Conservation (phyloP, 2,888 invertebrate genomes). For the Pachycephus smyrnensis region DNA sequence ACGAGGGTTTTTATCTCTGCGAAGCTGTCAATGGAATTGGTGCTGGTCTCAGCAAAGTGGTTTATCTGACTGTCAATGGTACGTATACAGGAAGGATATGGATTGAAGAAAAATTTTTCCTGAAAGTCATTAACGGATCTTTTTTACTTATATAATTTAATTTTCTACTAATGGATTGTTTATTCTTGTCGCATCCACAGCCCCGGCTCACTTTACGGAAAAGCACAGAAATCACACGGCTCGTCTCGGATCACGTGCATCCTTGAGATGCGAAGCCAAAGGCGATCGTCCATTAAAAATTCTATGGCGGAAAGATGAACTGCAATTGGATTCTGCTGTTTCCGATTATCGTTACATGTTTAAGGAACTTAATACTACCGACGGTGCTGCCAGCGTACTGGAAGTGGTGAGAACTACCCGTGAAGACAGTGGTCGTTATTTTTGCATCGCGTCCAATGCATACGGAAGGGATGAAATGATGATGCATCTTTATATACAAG, state of each 20-base stretch:
- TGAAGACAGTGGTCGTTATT: constrained; percentile 89
- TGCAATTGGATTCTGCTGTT: constrained; percentile 57
- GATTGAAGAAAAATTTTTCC: constrained; percentile 7
- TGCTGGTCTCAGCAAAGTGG: constrained; percentile 91
- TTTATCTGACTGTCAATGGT: constrained; percentile 92
- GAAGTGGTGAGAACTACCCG: constrained; percentile 87
- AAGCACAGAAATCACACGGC: constrained; percentile 70
- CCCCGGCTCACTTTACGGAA: constrained; percentile 87
- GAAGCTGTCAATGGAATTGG: constrained; percentile 95
- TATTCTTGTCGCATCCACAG: constrained; percentile 63
- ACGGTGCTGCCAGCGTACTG: constrained; percentile 81
- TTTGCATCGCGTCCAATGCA: constrained; percentile 88
- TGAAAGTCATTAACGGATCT: background rate
- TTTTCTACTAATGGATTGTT: background rate
- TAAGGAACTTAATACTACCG: constrained; percentile 62
- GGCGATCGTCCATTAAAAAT: constrained; percentile 91
- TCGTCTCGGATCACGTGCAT: constrained; percentile 59
- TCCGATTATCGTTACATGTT: constrained; percentile 62
- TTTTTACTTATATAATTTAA: constrained; percentile 3
- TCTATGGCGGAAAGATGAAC: constrained; percentile 82
- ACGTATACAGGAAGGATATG: constrained; percentile 56
- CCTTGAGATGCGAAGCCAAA: constrained; percentile 85
- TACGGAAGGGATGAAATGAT: constrained; percentile 93
- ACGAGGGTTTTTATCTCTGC: constrained; percentile 91
- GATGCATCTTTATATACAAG: constrained; percentile 90